Percentiles rank a stretch among this genome's conserved stretches.
Evolutionary conservation across 2,113 vertebrate species (phyloP).

Genomic region (Lagopus leucura): DNA sequence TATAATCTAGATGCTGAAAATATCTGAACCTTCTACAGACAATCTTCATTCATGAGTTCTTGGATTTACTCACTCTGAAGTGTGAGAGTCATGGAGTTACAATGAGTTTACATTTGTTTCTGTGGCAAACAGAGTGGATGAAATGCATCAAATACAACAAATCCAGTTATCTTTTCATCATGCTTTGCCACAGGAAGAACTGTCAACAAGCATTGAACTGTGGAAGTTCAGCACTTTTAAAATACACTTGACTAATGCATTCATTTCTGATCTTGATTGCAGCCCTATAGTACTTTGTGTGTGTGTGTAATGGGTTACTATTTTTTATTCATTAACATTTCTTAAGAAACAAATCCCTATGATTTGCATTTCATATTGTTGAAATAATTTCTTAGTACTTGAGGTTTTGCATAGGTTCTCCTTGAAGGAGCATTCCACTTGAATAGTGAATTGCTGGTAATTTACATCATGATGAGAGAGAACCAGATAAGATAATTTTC

Average conservation of each 20-base stretch:
- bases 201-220: not conserved
- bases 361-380: not conserved
- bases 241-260: not conserved
- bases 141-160: not conserved
- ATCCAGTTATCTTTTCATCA: not conserved
- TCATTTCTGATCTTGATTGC: not conserved
- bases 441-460: not conserved
- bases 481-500: not conserved
- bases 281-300: not conserved
- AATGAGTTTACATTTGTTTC: not conserved
- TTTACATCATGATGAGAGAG: not conserved
- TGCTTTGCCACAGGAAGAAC: not conserved
- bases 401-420: not conserved
- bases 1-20: not conserved
- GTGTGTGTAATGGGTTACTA: not conserved
- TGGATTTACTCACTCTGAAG: not conserved
- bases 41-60: not conserved
- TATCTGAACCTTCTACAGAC: not conserved
- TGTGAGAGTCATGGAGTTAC: not conserved
- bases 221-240: not conserved
- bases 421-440: not conserved
- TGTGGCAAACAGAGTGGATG: not conserved
- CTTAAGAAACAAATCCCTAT: fast-evolving
- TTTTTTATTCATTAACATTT: not conserved
- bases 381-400: not conserved